Conservation (phyloP, 2,888 invertebrate species). For the Molorchus minor region DNA sequence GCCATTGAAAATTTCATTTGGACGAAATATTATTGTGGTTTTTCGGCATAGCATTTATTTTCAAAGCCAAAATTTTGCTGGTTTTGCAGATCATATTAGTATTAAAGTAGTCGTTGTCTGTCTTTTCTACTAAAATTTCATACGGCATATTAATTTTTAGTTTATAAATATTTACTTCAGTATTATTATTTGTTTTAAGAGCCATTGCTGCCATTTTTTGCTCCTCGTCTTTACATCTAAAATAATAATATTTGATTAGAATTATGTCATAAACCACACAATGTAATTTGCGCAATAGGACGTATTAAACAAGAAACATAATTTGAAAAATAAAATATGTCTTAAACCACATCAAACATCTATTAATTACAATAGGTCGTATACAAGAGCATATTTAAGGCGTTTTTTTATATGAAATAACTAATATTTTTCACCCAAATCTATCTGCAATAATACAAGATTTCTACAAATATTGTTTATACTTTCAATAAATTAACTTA, state of each 20-base stretch:
- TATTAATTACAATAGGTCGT: slow-evolving; percentile 4
- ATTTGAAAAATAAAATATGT: no score
- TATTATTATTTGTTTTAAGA: no score
- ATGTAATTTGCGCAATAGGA: not conserved
- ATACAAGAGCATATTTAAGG: not conserved
- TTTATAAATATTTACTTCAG: no score
- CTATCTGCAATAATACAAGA: not conserved
- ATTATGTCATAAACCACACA: not conserved
- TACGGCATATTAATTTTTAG: no score
- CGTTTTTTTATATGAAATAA: not conserved
- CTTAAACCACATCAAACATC: slow-evolving; percentile 7
- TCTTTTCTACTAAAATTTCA: no score
- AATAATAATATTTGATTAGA: slow-evolving; percentile 2
- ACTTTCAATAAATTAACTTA: not conserved
- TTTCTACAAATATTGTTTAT: not conserved
- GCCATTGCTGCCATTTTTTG: not conserved
- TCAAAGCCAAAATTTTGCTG: no score
- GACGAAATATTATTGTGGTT: not conserved
- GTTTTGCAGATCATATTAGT: not conserved
- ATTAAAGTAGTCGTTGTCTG: not conserved
- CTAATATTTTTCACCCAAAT: not conserved
- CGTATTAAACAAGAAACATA: not conserved
- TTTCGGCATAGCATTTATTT: not conserved
- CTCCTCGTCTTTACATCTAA: not conserved
- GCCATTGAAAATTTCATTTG: no score